These are phyloP conservation scores for Planococcus citri DNA, from an alignment of 1,140 invertebrate genomes.

Conservation along the genomic window DNA sequence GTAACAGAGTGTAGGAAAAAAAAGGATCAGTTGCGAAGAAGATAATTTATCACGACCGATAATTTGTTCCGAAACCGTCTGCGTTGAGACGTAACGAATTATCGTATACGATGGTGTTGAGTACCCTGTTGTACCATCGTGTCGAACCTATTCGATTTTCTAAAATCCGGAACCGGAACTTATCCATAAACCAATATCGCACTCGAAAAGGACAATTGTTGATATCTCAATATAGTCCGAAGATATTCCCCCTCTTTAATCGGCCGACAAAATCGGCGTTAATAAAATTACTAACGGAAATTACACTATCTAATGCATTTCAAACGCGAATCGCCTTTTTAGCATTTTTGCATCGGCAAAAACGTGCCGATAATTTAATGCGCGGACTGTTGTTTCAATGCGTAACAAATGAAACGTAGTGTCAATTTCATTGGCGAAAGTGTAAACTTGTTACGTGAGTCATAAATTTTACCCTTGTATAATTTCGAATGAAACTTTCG, in stretches of 20 bases:
- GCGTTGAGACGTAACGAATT: conserved; percentile 16
- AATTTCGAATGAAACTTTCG: too few relatives aligned
- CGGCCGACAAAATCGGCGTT: background rate
- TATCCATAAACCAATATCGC: conserved; percentile 19
- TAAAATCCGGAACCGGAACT: conserved; percentile 16
- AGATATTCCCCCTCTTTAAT: background rate
- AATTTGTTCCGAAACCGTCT: conserved; percentile 15
- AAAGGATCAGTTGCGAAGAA: conserved; percentile 2
- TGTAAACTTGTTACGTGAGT: too few relatives aligned
- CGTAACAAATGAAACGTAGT: background rate
- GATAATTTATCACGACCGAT: conserved; percentile 19
- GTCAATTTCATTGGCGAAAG: background rate
- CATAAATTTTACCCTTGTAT: too few relatives aligned
- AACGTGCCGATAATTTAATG: conserved; percentile 7
- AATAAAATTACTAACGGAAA: conserved; percentile 4
- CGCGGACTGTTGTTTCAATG: background rate
- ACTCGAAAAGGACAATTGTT: conserved; percentile 18
- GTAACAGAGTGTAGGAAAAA: too few relatives aligned
- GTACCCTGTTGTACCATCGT: background rate
- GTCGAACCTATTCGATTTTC: background rate
- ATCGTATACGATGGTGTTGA: background rate
- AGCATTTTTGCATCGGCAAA: background rate
- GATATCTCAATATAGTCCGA: conserved; percentile 5
- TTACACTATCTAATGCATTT: background rate
- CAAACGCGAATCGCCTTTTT: background rate